Evolutionary conservation across 1,140 invertebrate species (phyloP).

Genomic region (Trinorchestia longiramus): DNA sequence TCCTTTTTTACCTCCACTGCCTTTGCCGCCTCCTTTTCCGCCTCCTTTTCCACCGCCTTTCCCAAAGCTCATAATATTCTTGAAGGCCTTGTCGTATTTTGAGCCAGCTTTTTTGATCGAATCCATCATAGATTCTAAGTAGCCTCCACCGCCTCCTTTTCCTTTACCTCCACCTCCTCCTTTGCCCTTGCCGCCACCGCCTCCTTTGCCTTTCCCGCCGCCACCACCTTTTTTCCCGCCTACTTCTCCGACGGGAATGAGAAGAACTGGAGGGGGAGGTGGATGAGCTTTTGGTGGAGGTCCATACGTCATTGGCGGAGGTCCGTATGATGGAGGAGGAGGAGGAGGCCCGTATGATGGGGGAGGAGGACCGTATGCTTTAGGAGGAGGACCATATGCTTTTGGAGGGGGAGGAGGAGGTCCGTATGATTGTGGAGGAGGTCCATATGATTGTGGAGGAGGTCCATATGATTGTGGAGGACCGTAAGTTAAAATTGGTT

Average conservation of each 20-base stretch:
- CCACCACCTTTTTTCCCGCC: not conserved
- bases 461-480: constrained; percentile 13
- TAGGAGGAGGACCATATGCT: constrained; percentile 16
- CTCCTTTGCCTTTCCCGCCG: constrained; percentile 28
- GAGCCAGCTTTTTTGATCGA: constrained; percentile 32
- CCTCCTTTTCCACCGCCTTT: not conserved
- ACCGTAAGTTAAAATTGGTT: constrained; percentile 13
- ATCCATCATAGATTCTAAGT: constrained; percentile 44
- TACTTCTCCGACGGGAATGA: constrained; percentile 7
- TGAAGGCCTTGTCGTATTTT: constrained; percentile 24
- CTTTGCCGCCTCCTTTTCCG: not conserved
- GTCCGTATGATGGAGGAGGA: not conserved
- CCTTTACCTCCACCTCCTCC: constrained; percentile 20
- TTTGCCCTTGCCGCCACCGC: not conserved
- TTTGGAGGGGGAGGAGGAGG: constrained; percentile 2
- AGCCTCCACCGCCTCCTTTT: constrained; percentile 23
- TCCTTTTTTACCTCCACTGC: constrained; percentile 19
- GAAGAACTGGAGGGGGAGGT: constrained; percentile 9
- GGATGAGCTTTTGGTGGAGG: constrained; percentile 42
- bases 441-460: not conserved
- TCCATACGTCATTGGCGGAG: not conserved
- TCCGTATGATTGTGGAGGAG: not conserved
- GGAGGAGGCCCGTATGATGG: not conserved
- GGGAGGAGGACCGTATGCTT: constrained; percentile 3
- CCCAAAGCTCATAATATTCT: constrained; percentile 32